Evolutionary conservation across 2,888 invertebrate species (phyloP), one percentile per base, ranked within the genome.

Genomic region (Mycogona germanica): DNA sequence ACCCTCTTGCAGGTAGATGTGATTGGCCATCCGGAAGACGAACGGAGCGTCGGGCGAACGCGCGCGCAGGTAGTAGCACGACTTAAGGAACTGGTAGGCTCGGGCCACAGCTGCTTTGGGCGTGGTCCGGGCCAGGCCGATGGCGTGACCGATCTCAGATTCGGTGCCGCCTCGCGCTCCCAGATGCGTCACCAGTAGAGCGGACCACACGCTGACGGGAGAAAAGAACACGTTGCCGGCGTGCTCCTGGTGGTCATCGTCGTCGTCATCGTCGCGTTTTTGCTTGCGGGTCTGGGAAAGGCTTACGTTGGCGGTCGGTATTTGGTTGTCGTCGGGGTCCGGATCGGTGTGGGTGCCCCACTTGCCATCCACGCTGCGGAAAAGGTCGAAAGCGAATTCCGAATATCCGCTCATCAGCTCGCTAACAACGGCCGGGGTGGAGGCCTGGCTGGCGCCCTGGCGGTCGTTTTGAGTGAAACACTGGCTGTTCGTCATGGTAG

Each of bases 11-110:
- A 82, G 67, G 64, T 79, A 88, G 5, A 87, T 71, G 60, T 81
- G 82, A 64, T 86, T 87, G 0, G 85, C 86, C 35, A 84, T 72
- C 56, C 76, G 76, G 4, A 84, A 65, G 5, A 77, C 77, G 2
- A 81, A 78, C 41, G 51, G 45, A 7, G 48, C 48, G 14, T 44
- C n/a, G 25, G n/a, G 7, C 7, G 19, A 6, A 6, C 19, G 19
- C 17, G 35, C 23, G 12, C 48, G 42, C n/a, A 48, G 9, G 26
- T 21, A 25, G 21, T 53, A 32, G 28, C 25, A 30, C 19, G n/a
- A 6, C 23, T 41, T 38, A 7, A 50, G 41, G 14, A 44, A 9
- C 17, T 30, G 40, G 23, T 50, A 50, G 26, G 45, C 35, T 9
- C 47, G 23, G 47, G 47, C 32, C 21, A 53, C 44, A 14, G 19